Percentiles rank a stretch among this genome's conserved stretches.
Evolutionary conservation across 2,797 vertebrate genomes (phyloP).

Genomic region (Paedocypris micromegethes): DNA sequence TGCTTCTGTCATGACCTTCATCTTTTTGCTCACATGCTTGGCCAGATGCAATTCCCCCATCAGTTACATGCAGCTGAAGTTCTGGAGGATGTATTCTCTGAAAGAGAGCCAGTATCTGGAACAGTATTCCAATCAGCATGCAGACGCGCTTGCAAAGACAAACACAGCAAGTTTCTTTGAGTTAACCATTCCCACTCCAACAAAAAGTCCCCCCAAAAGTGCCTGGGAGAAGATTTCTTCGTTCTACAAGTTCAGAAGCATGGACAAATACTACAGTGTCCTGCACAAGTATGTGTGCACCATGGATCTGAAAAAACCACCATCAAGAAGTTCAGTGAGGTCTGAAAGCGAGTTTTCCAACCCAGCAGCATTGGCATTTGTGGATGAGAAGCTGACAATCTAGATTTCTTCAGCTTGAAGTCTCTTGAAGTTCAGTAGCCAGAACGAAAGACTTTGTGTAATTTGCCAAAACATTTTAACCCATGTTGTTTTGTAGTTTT

Average conservation of each 20-base stretch:
- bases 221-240: constrained; percentile 68
- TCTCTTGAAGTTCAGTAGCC: too few species aligned
- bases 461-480: too few species aligned
- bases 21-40: constrained; percentile 51
- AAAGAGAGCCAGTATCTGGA: constrained; percentile 61
- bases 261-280: constrained; percentile 62
- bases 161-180: constrained; percentile 72
- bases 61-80: constrained; percentile 68
- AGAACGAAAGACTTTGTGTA: too few species aligned
- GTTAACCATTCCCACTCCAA: neutral
- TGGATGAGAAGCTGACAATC: constrained; percentile 50
- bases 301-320: neutral
- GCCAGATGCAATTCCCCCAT: constrained; percentile 61
- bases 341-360: accelerated
- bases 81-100: constrained; percentile 65
- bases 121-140: constrained; percentile 55
- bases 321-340: neutral
- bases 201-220: constrained; percentile 53
- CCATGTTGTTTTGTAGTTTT: too few species aligned
- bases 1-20: constrained; percentile 41
- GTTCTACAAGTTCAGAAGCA: constrained; percentile 51
- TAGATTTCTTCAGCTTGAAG: neutral
- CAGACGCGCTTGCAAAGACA: constrained; percentile 63
- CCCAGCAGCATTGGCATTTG: constrained; percentile 45
- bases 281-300: constrained; percentile 61